A percentile compares a stretch with the other conserved stretches of the same genome.
Evolutionary conservation across 2,888 invertebrate species (phyloP).

Genomic region (Pollenia angustigena): DNA sequence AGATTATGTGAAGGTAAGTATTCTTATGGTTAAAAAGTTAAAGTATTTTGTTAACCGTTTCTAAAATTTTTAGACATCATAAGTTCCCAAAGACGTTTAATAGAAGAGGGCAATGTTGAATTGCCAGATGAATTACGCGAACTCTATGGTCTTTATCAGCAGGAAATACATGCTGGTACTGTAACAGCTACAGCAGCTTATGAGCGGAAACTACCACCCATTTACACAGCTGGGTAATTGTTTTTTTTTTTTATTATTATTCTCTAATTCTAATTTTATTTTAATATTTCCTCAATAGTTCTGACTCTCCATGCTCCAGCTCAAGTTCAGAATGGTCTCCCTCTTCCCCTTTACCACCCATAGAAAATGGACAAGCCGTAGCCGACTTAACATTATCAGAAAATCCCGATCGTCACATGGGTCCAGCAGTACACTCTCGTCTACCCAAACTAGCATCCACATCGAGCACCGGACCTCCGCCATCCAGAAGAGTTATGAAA

Average conservation of each 20-base stretch:
- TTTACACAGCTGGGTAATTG: conserved; percentile 83
- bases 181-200: conserved; percentile 82
- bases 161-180: conserved; percentile 93
- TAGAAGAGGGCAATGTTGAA: conserved; percentile 90
- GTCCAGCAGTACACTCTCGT: conserved; percentile 82
- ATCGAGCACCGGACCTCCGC: conserved; percentile 39
- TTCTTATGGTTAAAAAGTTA: neutral
- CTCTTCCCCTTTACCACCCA: conserved; percentile 82
- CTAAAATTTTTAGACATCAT: conserved; percentile 89
- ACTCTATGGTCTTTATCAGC: conserved; percentile 92
- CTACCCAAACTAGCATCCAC: conserved; percentile 80
- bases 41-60: neutral
- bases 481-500: conserved; percentile 59
- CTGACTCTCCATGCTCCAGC: conserved; percentile 84
- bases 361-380: conserved; percentile 76
- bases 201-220: conserved; percentile 84
- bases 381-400: conserved; percentile 75
- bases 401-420: conserved; percentile 82
- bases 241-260: neutral
- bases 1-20: conserved; percentile 89
- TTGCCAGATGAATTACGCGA: conserved; percentile 91
- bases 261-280: neutral
- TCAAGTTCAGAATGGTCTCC: conserved; percentile 84
- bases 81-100: conserved; percentile 92
- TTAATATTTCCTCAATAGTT: conserved; percentile 75